Base-by-base conservation (phyloP, 2,113 vertebrate genomes). In the Butorides virescens region DNA sequence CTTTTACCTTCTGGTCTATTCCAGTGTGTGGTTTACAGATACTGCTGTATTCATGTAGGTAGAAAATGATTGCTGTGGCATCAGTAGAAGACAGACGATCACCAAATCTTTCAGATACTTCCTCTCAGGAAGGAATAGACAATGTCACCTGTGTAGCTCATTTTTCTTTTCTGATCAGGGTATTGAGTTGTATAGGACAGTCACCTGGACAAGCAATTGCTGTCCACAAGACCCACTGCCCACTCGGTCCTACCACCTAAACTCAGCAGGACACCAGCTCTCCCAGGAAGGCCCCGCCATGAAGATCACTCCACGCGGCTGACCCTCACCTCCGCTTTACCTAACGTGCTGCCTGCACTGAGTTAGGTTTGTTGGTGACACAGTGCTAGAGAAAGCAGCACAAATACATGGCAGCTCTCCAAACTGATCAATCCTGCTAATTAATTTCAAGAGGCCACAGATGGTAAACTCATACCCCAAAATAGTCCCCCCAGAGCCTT, bases 281-380 rank as follows among this genome's bases (percentile, higher is more conserved):
- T 72, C 32, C n/a, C 20, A 67, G 37, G 23, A 50, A 10, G 15
- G 9, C 26, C 27, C 10, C n/a, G 34, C 21, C 34, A 16, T 11
- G 42, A 23, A 62, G 56, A 74, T 12, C 22, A n/a, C 37, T 27
- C 49, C n/a, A 30, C 13, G 19, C 0, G 1, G 32, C 68, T 61
- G 42, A 42, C 13, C 26, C 30, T 52, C 29, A 36, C 26, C 30
- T 47, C 29, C 34, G 29, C 61, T 34, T 75, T 29, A 52, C 37
- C 23, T 20, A 25, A 16, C 0, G 0, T 12, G 36, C 44, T 37
- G 56, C 50, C 30, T 15, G 16, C 0, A 3, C 39, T 21, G 29
- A 65, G 22, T n/a, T 49, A 67, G 56, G 21, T 56, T 49, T 59
- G 68, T 15, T 67, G 44, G 61, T 30, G 34, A 32, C 11, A 18